Conservation (phyloP, 2,113 vertebrate species). For the Mionectes macconnelli region DNA sequence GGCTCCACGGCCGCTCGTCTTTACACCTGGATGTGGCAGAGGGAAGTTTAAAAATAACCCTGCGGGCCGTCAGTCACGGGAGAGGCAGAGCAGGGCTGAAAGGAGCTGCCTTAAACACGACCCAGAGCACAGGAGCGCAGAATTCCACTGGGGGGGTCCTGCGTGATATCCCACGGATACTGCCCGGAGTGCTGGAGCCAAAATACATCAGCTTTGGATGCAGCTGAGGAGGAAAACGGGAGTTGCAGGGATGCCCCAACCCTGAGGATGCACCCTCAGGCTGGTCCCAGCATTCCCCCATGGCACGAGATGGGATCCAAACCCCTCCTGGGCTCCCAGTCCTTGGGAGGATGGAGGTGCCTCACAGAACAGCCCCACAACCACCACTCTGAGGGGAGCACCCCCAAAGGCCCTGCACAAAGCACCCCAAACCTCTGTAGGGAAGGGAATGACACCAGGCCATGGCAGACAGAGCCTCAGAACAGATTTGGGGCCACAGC, state of each 20-base stretch:
- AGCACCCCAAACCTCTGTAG: neutral
- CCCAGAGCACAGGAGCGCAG: fast-evolving
- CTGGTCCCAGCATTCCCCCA: neutral
- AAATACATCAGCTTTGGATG: fast-evolving
- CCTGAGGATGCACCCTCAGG: neutral
- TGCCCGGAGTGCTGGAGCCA: fast-evolving
- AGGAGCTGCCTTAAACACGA: fast-evolving
- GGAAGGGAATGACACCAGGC: neutral
- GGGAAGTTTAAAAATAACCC: neutral
- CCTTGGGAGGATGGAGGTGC: neutral
- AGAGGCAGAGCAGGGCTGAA: fast-evolving
- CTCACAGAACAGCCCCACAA: fast-evolving
- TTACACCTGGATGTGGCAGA: neutral
- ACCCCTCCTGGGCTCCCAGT: fast-evolving
- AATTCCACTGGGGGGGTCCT: neutral
- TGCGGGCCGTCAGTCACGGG: fast-evolving
- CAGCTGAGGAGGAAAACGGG: fast-evolving
- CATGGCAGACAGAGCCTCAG: fast-evolving
- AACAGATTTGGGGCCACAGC: neutral
- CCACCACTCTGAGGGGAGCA: fast-evolving
- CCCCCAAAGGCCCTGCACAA: neutral
- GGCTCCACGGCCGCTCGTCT: neutral
- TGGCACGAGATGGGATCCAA: fast-evolving
- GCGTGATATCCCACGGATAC: fast-evolving
- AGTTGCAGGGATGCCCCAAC: neutral